These are phyloP conservation scores for Ornithoptera alexandrae DNA, from an alignment of 2,888 invertebrate species.

Conservation along the genomic window DNA sequence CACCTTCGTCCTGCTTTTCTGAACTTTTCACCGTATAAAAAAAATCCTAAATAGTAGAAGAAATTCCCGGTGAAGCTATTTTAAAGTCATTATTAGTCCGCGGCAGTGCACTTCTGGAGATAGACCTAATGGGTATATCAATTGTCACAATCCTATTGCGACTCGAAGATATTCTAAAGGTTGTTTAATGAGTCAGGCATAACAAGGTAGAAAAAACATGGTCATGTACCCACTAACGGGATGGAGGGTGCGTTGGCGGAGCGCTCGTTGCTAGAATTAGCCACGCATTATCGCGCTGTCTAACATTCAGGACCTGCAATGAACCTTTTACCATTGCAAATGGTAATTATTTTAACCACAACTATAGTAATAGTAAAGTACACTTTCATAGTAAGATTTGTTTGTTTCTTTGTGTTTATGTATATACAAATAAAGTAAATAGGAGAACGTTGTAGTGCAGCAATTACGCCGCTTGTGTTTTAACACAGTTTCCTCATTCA, in stretches of 20 bases:
- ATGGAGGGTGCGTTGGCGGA: slow-evolving; percentile 45
- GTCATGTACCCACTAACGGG: slow-evolving; percentile 46
- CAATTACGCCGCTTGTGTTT: too few species aligned
- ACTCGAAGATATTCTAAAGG: neutral
- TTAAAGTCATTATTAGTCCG: too few species aligned
- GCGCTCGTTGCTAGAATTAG: slow-evolving; percentile 55
- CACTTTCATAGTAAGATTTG: too few species aligned
- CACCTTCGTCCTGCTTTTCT: too few species aligned
- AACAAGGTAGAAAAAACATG: slow-evolving; percentile 32
- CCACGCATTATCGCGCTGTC: slow-evolving; percentile 49
- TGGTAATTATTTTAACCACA: neutral
- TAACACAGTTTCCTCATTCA: too few species aligned
- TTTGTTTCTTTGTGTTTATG: too few species aligned
- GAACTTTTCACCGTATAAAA: too few species aligned
- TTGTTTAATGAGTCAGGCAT: neutral
- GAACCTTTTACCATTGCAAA: slow-evolving; percentile 9
- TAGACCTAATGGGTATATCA: neutral
- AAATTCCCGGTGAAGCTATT: too few species aligned
- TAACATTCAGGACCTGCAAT: slow-evolving; percentile 3
- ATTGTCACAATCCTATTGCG: neutral
- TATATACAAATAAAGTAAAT: too few species aligned
- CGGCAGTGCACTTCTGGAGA: too few species aligned
- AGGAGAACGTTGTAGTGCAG: too few species aligned
- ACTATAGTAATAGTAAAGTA: neutral
- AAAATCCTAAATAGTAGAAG: too few species aligned